These are phyloP conservation scores for Yponomeuta evonymella DNA, from an alignment of 2,888 invertebrate species.

Conservation along the genomic window DNA sequence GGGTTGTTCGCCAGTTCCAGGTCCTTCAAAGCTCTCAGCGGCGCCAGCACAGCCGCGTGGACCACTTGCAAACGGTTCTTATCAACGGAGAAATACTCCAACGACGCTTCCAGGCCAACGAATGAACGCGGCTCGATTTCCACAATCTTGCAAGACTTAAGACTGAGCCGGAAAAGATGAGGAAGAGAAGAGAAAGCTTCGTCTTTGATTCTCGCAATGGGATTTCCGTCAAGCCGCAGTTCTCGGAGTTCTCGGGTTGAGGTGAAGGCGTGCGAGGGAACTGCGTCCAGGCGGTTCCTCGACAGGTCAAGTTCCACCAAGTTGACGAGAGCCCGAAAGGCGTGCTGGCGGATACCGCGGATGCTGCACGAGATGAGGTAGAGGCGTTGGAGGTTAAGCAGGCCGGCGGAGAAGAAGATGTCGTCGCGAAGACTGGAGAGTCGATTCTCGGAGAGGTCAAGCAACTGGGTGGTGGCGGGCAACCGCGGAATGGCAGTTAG, in stretches of 20 bases:
- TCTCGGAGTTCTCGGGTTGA: slow-evolving; percentile 85
- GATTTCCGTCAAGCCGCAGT: slow-evolving; percentile 84
- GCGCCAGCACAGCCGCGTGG: slow-evolving; percentile 79
- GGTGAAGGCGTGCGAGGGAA: slow-evolving; percentile 85
- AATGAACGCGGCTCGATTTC: slow-evolving; percentile 83
- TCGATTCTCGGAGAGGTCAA: slow-evolving; percentile 86
- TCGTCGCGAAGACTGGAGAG: slow-evolving; percentile 81
- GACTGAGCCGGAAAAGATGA: slow-evolving; percentile 82
- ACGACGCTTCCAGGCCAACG: slow-evolving; percentile 80
- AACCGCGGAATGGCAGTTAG: slow-evolving; percentile 82
- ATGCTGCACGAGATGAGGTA: slow-evolving; percentile 84
- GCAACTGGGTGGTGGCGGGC: slow-evolving; percentile 86
- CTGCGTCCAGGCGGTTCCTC: slow-evolving; percentile 79
- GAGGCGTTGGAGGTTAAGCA: slow-evolving; percentile 88
- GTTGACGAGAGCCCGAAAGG: slow-evolving; percentile 87
- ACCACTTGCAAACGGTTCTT: slow-evolving; percentile 83
- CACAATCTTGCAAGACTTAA: slow-evolving; percentile 83
- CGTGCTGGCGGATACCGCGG: slow-evolving; percentile 80
- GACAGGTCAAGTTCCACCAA: slow-evolving; percentile 89
- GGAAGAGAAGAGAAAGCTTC: slow-evolving; percentile 81
- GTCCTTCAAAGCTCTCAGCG: slow-evolving; percentile 82
- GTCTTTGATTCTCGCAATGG: slow-evolving; percentile 81
- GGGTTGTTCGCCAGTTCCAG: slow-evolving; percentile 86
- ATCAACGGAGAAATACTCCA: slow-evolving; percentile 87
- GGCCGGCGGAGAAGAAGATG: slow-evolving; percentile 83